phyloP scores from a whole-genome alignment of 2,888 invertebrate species.

The Oxystoma pomonae region DNA sequence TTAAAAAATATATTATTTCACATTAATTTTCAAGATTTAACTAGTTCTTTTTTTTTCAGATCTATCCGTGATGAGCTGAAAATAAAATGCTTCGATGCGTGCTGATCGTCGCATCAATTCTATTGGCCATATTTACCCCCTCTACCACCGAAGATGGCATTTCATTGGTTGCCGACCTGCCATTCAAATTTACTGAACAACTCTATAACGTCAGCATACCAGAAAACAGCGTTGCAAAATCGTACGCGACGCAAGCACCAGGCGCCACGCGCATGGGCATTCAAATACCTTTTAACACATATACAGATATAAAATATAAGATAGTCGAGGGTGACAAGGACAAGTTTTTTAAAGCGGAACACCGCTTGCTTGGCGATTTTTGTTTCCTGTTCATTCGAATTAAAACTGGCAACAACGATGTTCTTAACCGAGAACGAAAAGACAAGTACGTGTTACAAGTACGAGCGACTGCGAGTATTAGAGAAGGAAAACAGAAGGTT shows the following conservation, averaged over 20 bases:
- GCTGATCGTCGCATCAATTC: conserved; percentile 38
- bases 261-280: conserved; percentile 81
- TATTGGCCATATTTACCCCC: background rate
- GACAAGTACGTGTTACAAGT: conserved; percentile 79
- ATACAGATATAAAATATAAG: conserved; percentile 71
- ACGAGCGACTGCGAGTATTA: conserved; percentile 61
- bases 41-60: conserved; percentile 38
- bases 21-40: no score
- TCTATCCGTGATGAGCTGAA: conserved; percentile 44
- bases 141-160: conserved; percentile 29
- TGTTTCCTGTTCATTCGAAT: conserved; percentile 89
- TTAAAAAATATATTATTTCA: no score
- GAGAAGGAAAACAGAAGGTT: conserved; percentile 54
- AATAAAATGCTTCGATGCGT: conserved; percentile 40
- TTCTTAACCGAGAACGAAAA: conserved; percentile 88
- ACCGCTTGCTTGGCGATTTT: conserved; percentile 86
- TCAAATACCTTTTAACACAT: conserved; percentile 45
- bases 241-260: conserved; percentile 69
- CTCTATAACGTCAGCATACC: conserved; percentile 86
- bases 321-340: conserved; percentile 85
- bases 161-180: conserved; percentile 34
- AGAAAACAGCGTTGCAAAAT: conserved; percentile 89
- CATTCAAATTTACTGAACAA: conserved; percentile 67
- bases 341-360: conserved; percentile 90
- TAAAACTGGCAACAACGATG: conserved; percentile 79